These are phyloP conservation scores for Dasyornis broadbenti DNA, from an alignment of 2,113 vertebrate species.

Conservation along the genomic window DNA sequence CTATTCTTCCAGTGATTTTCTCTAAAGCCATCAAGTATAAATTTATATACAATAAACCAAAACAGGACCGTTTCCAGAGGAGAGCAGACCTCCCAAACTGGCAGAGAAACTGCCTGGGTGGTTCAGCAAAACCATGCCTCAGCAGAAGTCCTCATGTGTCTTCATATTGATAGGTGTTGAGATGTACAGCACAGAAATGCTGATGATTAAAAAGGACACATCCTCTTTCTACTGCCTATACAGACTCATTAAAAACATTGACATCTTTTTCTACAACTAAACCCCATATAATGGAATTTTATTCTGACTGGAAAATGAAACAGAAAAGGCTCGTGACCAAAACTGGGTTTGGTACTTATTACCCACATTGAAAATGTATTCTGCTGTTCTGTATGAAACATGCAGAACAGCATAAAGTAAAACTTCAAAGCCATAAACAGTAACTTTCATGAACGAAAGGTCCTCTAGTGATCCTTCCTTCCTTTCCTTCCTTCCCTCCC, in stretches of 20 bases:
- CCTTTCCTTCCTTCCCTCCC: too few relatives aligned
- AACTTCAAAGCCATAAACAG: not conserved
- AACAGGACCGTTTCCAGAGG: not conserved
- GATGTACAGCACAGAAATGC: not conserved
- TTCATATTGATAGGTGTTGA: not conserved
- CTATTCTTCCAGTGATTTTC: not conserved
- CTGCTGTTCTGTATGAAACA: not conserved
- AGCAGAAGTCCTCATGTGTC: not conserved
- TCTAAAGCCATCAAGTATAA: not conserved
- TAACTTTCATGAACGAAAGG: not conserved
- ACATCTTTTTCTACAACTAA: not conserved
- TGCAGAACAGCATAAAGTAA: not conserved
- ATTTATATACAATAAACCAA: not conserved
- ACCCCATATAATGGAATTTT: not conserved
- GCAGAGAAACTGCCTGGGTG: not conserved
- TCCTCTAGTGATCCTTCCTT: not conserved
- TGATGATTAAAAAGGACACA: not conserved
- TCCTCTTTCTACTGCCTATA: not conserved
- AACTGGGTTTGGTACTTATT: not conserved
- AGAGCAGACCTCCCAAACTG: not conserved
- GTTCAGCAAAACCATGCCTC: not conserved
- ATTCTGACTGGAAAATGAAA: constrained; percentile 24
- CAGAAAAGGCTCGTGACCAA: not conserved
- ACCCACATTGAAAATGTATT: not conserved
- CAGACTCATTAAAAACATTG: not conserved